These are phyloP conservation scores for Ernsta delagoae DNA, from an alignment of 2,888 invertebrate species.

Conservation along the genomic window DNA sequence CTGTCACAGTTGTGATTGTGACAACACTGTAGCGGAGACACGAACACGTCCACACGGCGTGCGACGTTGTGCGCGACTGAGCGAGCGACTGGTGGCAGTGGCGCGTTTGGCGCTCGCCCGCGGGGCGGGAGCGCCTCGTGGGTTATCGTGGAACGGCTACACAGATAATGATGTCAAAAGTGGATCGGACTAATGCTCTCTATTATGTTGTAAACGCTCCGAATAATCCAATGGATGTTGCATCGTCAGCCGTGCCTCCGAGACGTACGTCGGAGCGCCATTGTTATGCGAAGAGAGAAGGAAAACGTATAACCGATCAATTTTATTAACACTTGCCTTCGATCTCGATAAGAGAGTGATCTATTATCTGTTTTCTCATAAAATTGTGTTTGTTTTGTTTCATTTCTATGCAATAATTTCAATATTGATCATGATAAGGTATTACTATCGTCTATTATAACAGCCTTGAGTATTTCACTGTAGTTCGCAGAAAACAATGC, in stretches of 20 bases:
- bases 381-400: conserved; percentile 9
- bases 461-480: background rate
- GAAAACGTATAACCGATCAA: conserved; percentile 18
- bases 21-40: conserved; percentile 43
- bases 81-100: too few relatives aligned
- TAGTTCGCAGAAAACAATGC: conserved; percentile 2
- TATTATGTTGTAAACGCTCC: conserved; percentile 79
- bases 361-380: conserved; percentile 20
- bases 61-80: conserved; percentile 74
- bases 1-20: conserved; percentile 47
- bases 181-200: conserved; percentile 83
- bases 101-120: conserved; percentile 44
- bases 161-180: conserved; percentile 85
- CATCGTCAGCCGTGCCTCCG: conserved; percentile 54
- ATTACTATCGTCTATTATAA: too few relatives aligned
- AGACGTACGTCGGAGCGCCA: conserved; percentile 20
- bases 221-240: conserved; percentile 62
- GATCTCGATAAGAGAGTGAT: conserved; percentile 22
- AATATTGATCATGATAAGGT: too few relatives aligned
- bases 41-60: conserved; percentile 61
- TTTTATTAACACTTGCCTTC: conserved; percentile 15
- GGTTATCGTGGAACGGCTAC: conserved; percentile 81
- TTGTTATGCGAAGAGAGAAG: conserved; percentile 12
- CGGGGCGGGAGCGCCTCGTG: conserved; percentile 77
- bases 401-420: background rate